Base-by-base conservation (phyloP, 2,113 vertebrate genomes). In the Macquaria australasica region DNA sequence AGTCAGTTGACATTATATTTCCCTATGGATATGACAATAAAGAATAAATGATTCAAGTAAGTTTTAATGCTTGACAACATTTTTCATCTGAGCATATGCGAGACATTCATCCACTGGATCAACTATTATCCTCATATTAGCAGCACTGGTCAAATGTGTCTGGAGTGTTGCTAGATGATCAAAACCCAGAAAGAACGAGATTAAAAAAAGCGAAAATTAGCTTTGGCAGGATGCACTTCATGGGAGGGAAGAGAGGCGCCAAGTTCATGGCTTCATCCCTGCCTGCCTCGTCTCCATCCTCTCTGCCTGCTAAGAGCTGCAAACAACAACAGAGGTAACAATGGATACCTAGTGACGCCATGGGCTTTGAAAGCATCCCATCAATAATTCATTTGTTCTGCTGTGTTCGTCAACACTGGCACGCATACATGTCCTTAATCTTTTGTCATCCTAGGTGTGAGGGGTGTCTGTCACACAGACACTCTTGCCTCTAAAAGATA, bases 351-450 rank as follows among this genome's bases (percentile, higher is more conserved):
- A 69, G 75, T 83, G 91, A 91, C 45, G 88, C 77, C 79, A 85
- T 1, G 20, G 75, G 81, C 89, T 90, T 91, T 93, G 75, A 90
- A 87, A 93, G 90, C 88, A 87, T 82, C 81, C 81, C 88, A 88
- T 94, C 90, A 90, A 94, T 94, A 90, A 93, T 94, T 77, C 25
- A 94, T 88, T 77, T 85, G 43, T 25, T 89, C 77, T 72, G 90
- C 76, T 79, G 87, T 90, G 86, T 80, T 94, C 79, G 81, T 85
- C 77, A 64, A 79, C 79, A 69, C 64, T 25, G 63, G 82, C 92
- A 82, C 37, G 53, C 89, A 91, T 4, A 51, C 90, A 72, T 55
- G 85, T 83, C 88, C 83, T 89, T 80, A 86, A 76, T 81, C 73
- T 81, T 81, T 82, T 67, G 88, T 73, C 55, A 55, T 48, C 21